Conservation (phyloP, 2,113 vertebrate species). For the Pycnonotus jocosus region DNA sequence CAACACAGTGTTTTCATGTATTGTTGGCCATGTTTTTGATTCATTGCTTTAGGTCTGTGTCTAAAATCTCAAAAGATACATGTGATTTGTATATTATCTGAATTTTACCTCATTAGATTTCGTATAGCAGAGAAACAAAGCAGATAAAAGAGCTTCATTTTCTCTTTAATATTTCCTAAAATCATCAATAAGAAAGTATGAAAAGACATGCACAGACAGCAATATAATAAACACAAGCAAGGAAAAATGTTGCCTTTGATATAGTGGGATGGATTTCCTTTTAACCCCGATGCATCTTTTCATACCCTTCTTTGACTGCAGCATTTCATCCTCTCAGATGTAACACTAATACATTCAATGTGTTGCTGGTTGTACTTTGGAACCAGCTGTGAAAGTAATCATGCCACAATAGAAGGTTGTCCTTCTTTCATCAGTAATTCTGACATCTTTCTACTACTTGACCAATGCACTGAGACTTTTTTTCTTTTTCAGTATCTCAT, state of each 20-base stretch:
- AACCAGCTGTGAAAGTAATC: not conserved
- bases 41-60: not conserved
- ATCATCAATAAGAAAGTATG: not conserved
- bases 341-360: not conserved
- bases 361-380: not conserved
- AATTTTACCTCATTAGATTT: not conserved
- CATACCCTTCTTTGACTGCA: not conserved
- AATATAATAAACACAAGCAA: not conserved
- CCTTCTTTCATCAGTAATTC: not conserved
- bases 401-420: not conserved
- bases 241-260: not conserved
- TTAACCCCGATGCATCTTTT: not conserved
- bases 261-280: not conserved
- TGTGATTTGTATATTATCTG: not conserved
- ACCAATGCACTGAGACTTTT: not conserved
- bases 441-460: not conserved
- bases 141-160: not conserved
- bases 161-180: not conserved
- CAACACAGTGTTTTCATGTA: not conserved
- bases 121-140: not conserved
- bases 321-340: not conserved
- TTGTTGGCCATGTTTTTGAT: not conserved
- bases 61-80: not conserved
- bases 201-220: not conserved
- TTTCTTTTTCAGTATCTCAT: not conserved